phyloP scores from a whole-genome alignment of 2,888 invertebrate genomes.

The Pandemis heparana region DNA sequence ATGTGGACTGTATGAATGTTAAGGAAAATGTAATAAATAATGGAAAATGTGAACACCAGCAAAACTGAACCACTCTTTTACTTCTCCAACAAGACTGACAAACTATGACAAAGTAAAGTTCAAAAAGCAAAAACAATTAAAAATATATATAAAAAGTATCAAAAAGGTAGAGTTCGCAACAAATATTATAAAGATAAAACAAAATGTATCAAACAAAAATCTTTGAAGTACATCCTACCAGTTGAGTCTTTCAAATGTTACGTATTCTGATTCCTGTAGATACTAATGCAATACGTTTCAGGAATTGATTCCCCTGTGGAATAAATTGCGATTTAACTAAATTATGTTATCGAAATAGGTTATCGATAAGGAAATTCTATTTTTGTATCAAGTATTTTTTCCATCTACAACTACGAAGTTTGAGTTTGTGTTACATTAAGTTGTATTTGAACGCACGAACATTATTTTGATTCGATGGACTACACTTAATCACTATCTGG shows the following conservation, averaged over 20 bases:
- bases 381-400: neutral
- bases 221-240: neutral
- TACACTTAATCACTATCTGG: too few species aligned
- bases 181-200: too few species aligned
- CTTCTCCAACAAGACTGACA: too few species aligned
- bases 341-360: neutral
- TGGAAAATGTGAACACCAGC: too few species aligned
- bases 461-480: too few species aligned
- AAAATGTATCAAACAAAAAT: neutral
- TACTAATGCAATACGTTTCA: neutral
- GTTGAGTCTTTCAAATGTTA: neutral
- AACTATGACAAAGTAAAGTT: too few species aligned
- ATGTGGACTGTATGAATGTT: too few species aligned
- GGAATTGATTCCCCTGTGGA: conserved; percentile 5
- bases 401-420: neutral
- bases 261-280: neutral
- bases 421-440: neutral
- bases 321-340: conserved; percentile 9
- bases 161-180: too few species aligned
- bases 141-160: too few species aligned
- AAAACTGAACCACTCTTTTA: too few species aligned
- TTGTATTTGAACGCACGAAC: neutral
- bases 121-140: too few species aligned
- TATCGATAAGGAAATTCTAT: neutral
- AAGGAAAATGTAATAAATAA: too few species aligned